Conservation (phyloP, 2,113 vertebrate species). For the Cacatua alba region DNA sequence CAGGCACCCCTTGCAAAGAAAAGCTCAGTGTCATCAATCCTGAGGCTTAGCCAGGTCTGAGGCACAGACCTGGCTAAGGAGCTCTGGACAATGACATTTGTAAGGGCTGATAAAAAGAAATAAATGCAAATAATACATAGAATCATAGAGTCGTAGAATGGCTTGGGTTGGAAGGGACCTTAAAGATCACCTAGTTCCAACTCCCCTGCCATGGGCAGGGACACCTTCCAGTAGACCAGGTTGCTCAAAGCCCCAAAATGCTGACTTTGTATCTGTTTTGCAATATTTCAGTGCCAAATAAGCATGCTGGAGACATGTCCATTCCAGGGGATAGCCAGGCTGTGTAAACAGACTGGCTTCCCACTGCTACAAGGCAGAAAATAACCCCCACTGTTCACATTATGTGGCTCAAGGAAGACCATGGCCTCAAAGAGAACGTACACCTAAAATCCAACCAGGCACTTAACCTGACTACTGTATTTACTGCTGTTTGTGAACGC, state of each 20-base stretch:
- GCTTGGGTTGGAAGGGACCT: not conserved
- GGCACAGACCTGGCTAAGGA: rapidly evolving
- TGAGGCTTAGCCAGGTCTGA: not conserved
- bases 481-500: rapidly evolving
- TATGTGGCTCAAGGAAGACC: not conserved
- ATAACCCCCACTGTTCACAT: not conserved
- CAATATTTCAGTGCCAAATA: not conserved
- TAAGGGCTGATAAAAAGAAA: not conserved
- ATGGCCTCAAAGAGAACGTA: not conserved
- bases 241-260: not conserved
- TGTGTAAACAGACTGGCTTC: not conserved
- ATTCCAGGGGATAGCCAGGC: rapidly evolving
- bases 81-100: not conserved
- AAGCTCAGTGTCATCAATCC: not conserved
- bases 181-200: not conserved
- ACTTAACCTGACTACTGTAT: not conserved
- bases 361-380: not conserved
- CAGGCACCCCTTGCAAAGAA: not conserved
- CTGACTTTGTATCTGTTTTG: not conserved
- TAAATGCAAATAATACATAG: not conserved
- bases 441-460: too few relatives aligned
- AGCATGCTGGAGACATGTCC: rapidly evolving
- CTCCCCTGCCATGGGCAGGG: not conserved
- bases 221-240: not conserved
- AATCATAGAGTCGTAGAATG: not conserved